phyloP scores from a whole-genome alignment of 1,140 invertebrate genomes.

The Octopus bimaculoides region DNA sequence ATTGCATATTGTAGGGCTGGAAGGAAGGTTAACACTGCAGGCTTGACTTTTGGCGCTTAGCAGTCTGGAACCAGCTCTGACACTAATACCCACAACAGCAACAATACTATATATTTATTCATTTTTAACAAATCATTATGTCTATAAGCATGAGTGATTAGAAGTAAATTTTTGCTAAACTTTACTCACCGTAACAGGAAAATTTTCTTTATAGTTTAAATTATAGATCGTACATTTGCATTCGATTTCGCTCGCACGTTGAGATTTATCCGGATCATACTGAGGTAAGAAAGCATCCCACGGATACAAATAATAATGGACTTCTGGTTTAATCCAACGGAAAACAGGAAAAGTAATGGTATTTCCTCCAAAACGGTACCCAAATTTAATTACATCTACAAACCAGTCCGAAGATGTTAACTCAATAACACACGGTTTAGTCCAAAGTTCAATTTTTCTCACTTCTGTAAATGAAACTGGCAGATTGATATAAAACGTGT shows the following conservation, averaged over 20 bases:
- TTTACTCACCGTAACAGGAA: not conserved
- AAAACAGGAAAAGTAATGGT: not conserved
- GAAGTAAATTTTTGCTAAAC: too few species aligned
- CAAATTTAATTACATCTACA: slow-evolving; percentile 32
- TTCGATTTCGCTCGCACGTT: not conserved
- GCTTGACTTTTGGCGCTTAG: too few species aligned
- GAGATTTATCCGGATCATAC: not conserved
- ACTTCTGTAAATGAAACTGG: not conserved
- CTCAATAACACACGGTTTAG: not conserved
- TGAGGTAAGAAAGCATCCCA: not conserved
- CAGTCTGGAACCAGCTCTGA: too few species aligned
- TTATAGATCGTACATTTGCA: not conserved
- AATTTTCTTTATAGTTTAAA: not conserved
- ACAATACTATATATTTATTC: too few species aligned
- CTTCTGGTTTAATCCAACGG: not conserved
- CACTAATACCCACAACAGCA: too few species aligned
- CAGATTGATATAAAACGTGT: not conserved
- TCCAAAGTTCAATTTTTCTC: not conserved
- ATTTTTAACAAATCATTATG: too few species aligned
- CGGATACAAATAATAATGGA: not conserved
- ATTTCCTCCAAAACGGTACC: slow-evolving; percentile 2
- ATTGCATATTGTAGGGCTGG: too few species aligned
- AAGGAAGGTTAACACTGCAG: too few species aligned
- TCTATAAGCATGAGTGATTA: too few species aligned
- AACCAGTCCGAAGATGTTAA: slow-evolving; percentile 38